These are phyloP conservation scores for Tylochromis polylepis DNA, from an alignment of 2,113 vertebrate genomes.

Conservation along the genomic window DNA sequence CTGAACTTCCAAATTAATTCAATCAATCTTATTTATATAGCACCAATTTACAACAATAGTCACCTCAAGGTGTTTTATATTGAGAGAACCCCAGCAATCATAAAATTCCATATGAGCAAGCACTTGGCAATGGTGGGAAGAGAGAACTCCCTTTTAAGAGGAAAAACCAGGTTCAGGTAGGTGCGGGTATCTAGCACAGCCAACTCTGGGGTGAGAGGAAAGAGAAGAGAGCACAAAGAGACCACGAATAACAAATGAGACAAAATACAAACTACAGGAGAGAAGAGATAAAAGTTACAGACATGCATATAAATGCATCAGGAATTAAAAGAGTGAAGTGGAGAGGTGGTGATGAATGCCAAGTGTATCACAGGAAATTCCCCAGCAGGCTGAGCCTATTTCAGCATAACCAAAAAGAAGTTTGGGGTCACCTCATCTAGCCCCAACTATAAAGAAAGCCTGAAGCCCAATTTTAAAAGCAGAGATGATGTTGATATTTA, in stretches of 20 bases:
- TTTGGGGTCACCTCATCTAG: neutral
- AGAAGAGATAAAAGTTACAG: neutral
- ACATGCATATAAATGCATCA: neutral
- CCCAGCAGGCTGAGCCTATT: neutral
- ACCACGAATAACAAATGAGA: neutral
- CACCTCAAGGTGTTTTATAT: neutral
- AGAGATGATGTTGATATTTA: neutral
- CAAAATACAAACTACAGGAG: neutral
- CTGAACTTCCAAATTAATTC: neutral
- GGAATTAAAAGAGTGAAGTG: neutral
- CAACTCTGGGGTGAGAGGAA: fast-evolving
- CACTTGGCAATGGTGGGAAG: neutral
- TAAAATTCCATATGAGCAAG: neutral
- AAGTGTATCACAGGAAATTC: neutral
- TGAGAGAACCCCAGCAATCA: neutral
- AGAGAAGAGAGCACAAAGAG: neutral
- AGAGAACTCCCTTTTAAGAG: neutral
- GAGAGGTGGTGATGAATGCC: neutral
- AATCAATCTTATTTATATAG: neutral
- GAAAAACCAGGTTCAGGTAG: neutral
- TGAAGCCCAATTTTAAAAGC: neutral
- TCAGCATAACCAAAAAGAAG: neutral
- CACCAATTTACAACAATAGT: neutral
- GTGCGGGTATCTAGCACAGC: neutral
- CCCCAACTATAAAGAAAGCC: neutral